These are phyloP conservation scores for Phoebastria nigripes DNA, from an alignment of 2,797 vertebrate genomes.

Conservation along the genomic window DNA sequence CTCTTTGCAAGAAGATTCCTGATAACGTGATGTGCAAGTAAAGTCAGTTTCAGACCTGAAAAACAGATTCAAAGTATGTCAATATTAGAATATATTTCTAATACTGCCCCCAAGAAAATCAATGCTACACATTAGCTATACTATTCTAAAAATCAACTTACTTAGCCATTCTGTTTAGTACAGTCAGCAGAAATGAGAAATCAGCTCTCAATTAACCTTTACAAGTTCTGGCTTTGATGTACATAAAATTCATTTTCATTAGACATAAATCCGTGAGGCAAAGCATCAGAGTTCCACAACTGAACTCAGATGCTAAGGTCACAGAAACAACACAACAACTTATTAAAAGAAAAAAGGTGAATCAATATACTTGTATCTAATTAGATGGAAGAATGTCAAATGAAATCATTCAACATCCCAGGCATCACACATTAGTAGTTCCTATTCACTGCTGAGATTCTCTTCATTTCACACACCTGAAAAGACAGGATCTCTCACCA, in stretches of 20 bases:
- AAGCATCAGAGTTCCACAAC: neutral
- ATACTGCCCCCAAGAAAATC: neutral
- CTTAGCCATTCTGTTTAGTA: neutral
- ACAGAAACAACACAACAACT: neutral
- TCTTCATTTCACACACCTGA: neutral
- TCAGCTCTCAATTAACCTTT: neutral
- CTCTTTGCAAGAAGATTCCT: slow-evolving; percentile 57
- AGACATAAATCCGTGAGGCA: neutral
- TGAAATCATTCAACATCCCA: neutral
- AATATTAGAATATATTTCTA: neutral
- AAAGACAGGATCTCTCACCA: neutral
- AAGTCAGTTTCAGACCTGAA: slow-evolving; percentile 63
- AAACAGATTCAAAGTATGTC: neutral
- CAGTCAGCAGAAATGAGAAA: neutral
- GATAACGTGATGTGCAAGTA: neutral
- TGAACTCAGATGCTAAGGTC: neutral
- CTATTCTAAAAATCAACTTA: neutral
- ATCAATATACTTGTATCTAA: neutral
- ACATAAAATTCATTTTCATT: neutral
- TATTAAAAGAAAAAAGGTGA: neutral
- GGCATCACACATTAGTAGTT: neutral
- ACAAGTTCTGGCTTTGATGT: neutral
- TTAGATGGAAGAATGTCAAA: neutral
- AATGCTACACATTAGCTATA: neutral
- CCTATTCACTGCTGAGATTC: neutral